Base-by-base conservation (phyloP, 2,113 vertebrate species). In the Megaceryle maxima region DNA sequence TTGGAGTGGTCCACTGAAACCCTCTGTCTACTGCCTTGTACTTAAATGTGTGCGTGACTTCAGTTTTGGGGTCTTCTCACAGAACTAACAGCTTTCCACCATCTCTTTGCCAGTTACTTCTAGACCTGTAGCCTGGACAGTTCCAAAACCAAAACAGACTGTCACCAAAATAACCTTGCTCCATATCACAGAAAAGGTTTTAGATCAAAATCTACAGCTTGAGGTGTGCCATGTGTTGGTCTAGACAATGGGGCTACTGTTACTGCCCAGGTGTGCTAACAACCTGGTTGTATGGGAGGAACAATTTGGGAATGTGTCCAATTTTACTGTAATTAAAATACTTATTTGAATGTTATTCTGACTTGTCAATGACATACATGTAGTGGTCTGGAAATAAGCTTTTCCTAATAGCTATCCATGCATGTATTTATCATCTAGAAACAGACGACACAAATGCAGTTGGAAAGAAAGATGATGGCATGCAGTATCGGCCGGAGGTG, bases 401-500 rank as follows among this genome's bases (percentile, higher is more conserved):
- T 64, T 94, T 92, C 55, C 90, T 87, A 80, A 87, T 39, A 82
- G 51, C n/a, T 84, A 11, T 82, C 51, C 39, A 26, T 90, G 62
- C 67, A 29, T 94, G 14, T 94, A 9, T 97, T 97, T 98, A 73
- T 94, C 25, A 89, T 91, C 69, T 59, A 98, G 98, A 98, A 73
- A 97, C 98, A 93, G 98, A 98, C 70, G 98, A 98, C 37, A 91
- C 92, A 29, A 98, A 92, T 25, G 90, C 97, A 74, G 92, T 96
- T 87, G 98, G 98, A 74, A 98, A 98, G 97, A 98, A 98, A 94
- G 98, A 98, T 31, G 98, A 98, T 79, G 98, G 98, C 91, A 96
- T 98, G 94, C 98, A 98, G 24, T 98, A 98, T 84, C 98, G 98
- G 78, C 98, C 98, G 86, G 98, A 98, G 81, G 98, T 98, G 93